phyloP scores from a whole-genome alignment of 2,797 vertebrate genomes.

The Clarias fuscus region DNA sequence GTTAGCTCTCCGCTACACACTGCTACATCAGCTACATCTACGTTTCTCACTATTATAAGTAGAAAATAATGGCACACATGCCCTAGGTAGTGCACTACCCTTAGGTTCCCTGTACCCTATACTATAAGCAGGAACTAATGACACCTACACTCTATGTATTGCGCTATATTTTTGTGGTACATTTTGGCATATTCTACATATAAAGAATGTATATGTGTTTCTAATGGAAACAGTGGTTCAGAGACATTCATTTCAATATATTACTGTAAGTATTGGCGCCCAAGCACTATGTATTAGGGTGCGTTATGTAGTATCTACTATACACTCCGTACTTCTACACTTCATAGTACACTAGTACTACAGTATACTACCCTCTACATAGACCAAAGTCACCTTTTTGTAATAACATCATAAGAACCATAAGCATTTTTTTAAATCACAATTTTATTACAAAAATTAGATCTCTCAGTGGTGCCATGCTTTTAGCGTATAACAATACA shows the following conservation, averaged over 20 bases:
- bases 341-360: background rate
- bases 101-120: background rate
- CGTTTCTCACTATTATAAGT: background rate
- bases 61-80: background rate
- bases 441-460: slow-evolving; percentile 86
- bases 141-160: background rate
- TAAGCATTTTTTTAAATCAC: slow-evolving; percentile 68
- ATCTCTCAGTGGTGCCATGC: slow-evolving; percentile 83
- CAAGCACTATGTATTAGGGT: background rate
- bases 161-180: background rate
- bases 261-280: slow-evolving; percentile 2
- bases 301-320: background rate
- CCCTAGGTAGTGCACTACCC: background rate
- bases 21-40: background rate
- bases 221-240: background rate
- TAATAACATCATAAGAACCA: background rate
- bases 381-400: background rate
- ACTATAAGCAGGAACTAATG: background rate
- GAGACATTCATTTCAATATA: background rate
- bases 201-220: background rate
- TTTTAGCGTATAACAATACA: slow-evolving; percentile 84
- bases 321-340: slow-evolving; percentile 42
- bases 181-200: background rate
- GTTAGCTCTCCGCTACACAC: background rate
- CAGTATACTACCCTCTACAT: slow-evolving; percentile 41